Percentiles rank a stretch among this genome's conserved stretches.
These are phyloP conservation scores for Sinocyclocheilus grahami DNA, from an alignment of 2,113 vertebrate genomes.

Conservation along the genomic window DNA sequence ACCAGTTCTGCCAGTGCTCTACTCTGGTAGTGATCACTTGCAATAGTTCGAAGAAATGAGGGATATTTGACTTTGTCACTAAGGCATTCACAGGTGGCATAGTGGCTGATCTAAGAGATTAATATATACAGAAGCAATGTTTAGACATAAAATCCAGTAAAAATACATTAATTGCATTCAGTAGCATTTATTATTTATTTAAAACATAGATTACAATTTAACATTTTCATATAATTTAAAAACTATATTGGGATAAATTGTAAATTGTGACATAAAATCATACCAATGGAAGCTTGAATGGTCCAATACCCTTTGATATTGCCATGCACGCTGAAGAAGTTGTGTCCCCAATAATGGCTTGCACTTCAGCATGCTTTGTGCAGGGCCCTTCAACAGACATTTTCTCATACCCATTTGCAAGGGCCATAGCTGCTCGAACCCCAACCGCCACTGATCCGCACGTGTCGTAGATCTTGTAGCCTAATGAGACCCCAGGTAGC, in stretches of 20 bases:
- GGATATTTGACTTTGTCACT: conserved; percentile 61
- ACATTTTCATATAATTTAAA: neutral
- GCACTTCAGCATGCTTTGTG: conserved; percentile 64
- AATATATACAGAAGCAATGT: conserved; percentile 29
- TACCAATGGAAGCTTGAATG: conserved; percentile 72
- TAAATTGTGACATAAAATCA: neutral
- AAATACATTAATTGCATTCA: conserved; percentile 2
- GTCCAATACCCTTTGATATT: conserved; percentile 69
- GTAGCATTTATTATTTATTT: neutral
- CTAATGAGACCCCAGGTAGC: conserved; percentile 71
- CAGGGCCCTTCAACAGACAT: conserved; percentile 55
- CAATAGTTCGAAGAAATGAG: conserved; percentile 64
- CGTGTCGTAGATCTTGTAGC: conserved; percentile 74
- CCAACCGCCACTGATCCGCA: conserved; percentile 68
- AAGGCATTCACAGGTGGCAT: conserved; percentile 64
- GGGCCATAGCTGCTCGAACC: conserved; percentile 64
- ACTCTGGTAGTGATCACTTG: conserved; percentile 65
- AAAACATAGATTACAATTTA: neutral
- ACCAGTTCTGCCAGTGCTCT: conserved; percentile 63
- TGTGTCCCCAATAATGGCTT: conserved; percentile 73
- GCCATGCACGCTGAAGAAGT: conserved; percentile 71
- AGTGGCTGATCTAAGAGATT: conserved; percentile 61
- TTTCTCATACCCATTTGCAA: conserved; percentile 65
- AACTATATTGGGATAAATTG: neutral
- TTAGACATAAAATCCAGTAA: conserved; percentile 46